Conservation (phyloP, 2,797 vertebrate genomes). For the Pseudopleuronectes americanus region DNA sequence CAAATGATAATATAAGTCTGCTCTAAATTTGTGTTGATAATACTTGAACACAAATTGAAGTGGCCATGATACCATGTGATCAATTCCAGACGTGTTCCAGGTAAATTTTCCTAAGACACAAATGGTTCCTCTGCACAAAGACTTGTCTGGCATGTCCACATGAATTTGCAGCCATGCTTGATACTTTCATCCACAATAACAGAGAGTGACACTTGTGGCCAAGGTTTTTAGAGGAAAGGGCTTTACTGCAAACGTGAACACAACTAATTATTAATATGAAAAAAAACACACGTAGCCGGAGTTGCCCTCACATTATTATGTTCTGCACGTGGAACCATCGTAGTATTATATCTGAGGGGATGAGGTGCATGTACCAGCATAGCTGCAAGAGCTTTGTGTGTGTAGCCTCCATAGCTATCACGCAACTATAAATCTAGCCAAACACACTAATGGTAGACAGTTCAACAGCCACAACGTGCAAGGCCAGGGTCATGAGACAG, state of each 20-base stretch:
- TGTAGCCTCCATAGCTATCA: background rate
- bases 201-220: background rate
- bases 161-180: conserved; percentile 1
- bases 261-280: background rate
- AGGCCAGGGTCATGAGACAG: background rate
- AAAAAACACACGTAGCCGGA: background rate
- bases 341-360: background rate
- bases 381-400: background rate
- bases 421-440: background rate
- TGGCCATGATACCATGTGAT: conserved; percentile 7
- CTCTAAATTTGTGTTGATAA: background rate
- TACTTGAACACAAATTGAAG: background rate
- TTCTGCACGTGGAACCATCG: background rate
- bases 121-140: conserved; percentile 4
- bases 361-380: background rate
- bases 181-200: conserved; percentile 2
- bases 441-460: background rate
- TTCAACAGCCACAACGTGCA: background rate
- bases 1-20: background rate
- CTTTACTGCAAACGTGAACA: background rate
- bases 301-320: background rate
- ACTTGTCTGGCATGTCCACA: conserved; percentile 4
- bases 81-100: conserved; percentile 21
- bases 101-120: conserved; percentile 15
- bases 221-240: background rate